These are phyloP conservation scores for Zaprionus tsacasi DNA, from an alignment of 1,140 invertebrate genomes.

Conservation along the genomic window DNA sequence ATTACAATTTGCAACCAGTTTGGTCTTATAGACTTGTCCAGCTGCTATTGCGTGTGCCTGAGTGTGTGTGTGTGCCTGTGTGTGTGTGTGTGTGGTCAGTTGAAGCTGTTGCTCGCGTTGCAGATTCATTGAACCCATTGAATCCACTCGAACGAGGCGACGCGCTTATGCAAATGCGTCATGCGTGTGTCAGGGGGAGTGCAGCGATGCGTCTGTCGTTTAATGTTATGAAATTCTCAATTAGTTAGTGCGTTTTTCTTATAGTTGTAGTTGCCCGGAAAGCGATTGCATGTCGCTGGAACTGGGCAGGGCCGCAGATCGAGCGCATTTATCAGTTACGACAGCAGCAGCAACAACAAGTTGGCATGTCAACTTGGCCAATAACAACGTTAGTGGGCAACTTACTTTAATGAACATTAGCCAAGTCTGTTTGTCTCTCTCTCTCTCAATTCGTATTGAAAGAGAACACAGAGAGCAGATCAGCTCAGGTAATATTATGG, in stretches of 20 bases:
- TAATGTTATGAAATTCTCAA: conserved; percentile 25
- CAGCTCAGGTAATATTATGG: conserved; percentile 12
- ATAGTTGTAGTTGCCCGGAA: conserved; percentile 36
- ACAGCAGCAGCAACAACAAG: conserved; percentile 27
- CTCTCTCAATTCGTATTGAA: conserved; percentile 16
- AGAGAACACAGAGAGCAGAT: not conserved
- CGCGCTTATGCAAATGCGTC: conserved; percentile 32
- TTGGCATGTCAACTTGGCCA: conserved; percentile 14
- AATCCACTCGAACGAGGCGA: conserved; percentile 10
- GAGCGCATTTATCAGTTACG: conserved; percentile 34
- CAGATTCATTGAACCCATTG: conserved; percentile 43
- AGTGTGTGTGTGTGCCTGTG: not conserved
- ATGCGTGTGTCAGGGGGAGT: conserved; percentile 22
- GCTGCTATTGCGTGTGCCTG: not conserved
- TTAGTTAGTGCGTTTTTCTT: conserved; percentile 35
- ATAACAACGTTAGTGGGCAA: not conserved
- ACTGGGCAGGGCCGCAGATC: not conserved
- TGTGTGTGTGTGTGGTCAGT: conserved; percentile 8
- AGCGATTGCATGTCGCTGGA: conserved; percentile 52
- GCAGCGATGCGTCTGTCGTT: conserved; percentile 9
- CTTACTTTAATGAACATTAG: conserved; percentile 43
- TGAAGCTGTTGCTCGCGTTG: conserved; percentile 11
- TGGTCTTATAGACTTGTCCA: not conserved
- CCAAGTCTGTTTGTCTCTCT: not conserved
- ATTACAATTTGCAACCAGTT: conserved; percentile 13